Evolutionary conservation across 2,797 vertebrate species (phyloP).

Genomic region (Poeciliopsis paucimaculata): DNA sequence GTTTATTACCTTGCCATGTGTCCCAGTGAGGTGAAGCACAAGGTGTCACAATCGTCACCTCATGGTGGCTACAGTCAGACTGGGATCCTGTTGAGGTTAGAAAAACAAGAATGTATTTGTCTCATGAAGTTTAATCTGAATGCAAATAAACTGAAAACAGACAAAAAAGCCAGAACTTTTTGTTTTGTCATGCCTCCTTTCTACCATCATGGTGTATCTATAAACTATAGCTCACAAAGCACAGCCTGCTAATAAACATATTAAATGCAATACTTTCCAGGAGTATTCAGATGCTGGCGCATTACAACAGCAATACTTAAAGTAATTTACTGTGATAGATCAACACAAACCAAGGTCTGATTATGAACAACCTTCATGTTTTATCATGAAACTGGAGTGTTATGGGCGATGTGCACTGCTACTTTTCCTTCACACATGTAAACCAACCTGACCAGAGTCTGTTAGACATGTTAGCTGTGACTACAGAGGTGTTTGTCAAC

Average conservation of each 20-base stretch:
- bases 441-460: not conserved
- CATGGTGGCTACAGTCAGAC: constrained; percentile 53
- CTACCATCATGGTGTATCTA: not conserved
- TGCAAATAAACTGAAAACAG: not conserved
- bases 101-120: not conserved
- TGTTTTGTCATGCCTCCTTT: not conserved
- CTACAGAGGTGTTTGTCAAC: not conserved
- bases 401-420: not conserved
- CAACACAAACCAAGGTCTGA: not conserved
- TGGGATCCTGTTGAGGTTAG: constrained; percentile 4
- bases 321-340: not conserved
- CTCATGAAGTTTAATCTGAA: not conserved
- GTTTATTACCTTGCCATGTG: constrained; percentile 76
- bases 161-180: not conserved
- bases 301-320: not conserved
- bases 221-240: not conserved
- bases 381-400: not conserved
- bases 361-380: not conserved
- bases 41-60: constrained; percentile 60
- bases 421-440: not conserved
- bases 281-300: not conserved
- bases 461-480: not conserved
- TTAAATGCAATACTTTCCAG: not conserved
- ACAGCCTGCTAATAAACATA: not conserved
- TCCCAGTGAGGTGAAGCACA: constrained; percentile 40